Base-by-base conservation (phyloP, 2,888 invertebrate species). In the Andrena haemorrhoa region DNA sequence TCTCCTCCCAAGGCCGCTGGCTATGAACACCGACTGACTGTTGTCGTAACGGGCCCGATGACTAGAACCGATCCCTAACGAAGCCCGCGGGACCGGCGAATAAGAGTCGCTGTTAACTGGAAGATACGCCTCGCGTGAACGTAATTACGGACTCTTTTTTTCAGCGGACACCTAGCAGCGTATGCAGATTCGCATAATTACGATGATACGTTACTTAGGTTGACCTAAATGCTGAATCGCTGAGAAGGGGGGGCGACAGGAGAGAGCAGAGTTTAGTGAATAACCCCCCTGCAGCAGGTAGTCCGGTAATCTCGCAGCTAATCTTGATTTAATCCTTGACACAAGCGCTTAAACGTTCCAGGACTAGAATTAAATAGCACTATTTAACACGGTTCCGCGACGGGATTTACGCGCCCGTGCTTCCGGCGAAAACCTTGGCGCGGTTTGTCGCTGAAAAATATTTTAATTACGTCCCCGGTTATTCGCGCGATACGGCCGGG, bases 301-400 rank as follows among this genome's bases (percentile, higher is more conserved):
- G 88, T 90, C 88, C 88, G 86, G 88, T 91, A 92, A 93, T 92
- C 92, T 92, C 90, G 89, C 91, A 89, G 93, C 93, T 93, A 93
- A 93, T 93, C 93, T 93, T 93, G 92, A 93, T 93, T 93, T 93
- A 93, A 93, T 93, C 93, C 93, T 92, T 93, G 93, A 93, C 92
- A 93, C 93, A 93, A 93, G 93, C 93, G 91, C 93, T 93, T 92
- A 91, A 93, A 92, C 89, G 89, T 91, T 90, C 89, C 91, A 92
- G 91, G 92, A 93, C 92, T 90, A 90, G 91, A 91, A 91, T 90
- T 92, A 92, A 92, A 92, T 92, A 89, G 92, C 86, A 86, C 88
- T 87, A 86, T 88, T 87, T 87, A 87, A 88, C 86, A 86, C 79
- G 82, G 75, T 79, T 65, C 66, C 77, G n/a, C 56, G 73, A 73